Base-by-base conservation (phyloP, 2,888 invertebrate species). In the Dorcus parallelipipedus region DNA sequence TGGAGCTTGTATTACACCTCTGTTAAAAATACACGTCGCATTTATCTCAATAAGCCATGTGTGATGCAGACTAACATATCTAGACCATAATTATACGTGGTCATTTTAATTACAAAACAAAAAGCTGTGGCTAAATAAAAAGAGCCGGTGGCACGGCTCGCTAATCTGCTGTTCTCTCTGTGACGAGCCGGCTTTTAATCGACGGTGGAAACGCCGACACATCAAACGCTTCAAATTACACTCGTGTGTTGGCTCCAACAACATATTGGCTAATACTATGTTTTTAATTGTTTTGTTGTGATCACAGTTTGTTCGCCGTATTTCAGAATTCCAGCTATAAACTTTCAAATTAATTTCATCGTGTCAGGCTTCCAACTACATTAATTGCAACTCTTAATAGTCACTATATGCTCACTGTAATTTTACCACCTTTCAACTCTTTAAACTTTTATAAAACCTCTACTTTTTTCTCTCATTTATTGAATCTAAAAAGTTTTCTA, bases 21-120 rank as follows among this genome's bases (percentile, higher is more conserved):
- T 59, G 49, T 64, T 64, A 67, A 68, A 64, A 69, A 68, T 66
- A 65, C 66, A 67, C 64, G 58, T 62, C 63, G 66, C 64, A 64
- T 68, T 69, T 68, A 67, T 69, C 68, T 69, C 67, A 60, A 64
- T 68, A 66, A 66, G 65, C 67, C 67, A 65, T 66, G 61, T 65
- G 65, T 65, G 63, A 56, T 60, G 61, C 54, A 58, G 52, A 61
- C 63, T 55, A 60, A 65, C 67, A 64, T 67, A 66, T 64, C 66
- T 67, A 64, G 54, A 60, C 65, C 67, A 66, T 70, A 71, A 71
- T 71, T 71, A 69, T 67, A 71, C 70, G 69, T 70, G 70, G 69
- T 66, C 67, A 66, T 70, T 71, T 70, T 71, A 71, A 71, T 71
- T 71, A 69, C 60, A 63, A 63, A 67, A 69, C 70, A 70, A 71